Evolutionary conservation across 2,888 invertebrate species (phyloP).

Genomic region (Abscondita cerata): DNA sequence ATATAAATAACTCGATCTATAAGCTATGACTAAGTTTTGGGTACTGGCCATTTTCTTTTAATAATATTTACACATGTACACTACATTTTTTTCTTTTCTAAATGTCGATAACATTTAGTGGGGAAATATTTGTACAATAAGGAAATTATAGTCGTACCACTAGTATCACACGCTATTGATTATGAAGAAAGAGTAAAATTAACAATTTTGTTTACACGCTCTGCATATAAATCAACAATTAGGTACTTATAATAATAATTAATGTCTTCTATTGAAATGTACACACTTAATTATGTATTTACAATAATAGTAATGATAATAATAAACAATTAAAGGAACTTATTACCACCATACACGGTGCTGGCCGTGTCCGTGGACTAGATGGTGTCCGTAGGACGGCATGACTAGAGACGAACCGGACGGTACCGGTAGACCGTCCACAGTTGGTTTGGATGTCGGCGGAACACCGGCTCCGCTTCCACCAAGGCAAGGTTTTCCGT

Average conservation of each 20-base stretch:
- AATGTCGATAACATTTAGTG: constrained; percentile 24
- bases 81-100: constrained; percentile 10
- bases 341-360: constrained; percentile 56
- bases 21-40: constrained; percentile 4
- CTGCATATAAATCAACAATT: constrained; percentile 1
- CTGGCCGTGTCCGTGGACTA: constrained; percentile 56
- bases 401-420: constrained; percentile 53
- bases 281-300: constrained; percentile 6
- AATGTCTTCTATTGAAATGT: constrained; percentile 7
- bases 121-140: constrained; percentile 1
- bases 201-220: constrained; percentile 10
- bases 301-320: too few species aligned
- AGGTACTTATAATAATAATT: constrained; percentile 18
- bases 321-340: constrained; percentile 26
- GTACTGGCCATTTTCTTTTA: background rate
- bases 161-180: constrained; percentile 33
- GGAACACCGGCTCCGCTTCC: constrained; percentile 53
- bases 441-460: constrained; percentile 47
- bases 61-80: constrained; percentile 25
- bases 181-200: too few species aligned
- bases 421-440: constrained; percentile 46
- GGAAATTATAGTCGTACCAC: constrained; percentile 9
- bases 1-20: background rate
- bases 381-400: constrained; percentile 55
- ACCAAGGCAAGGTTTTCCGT: constrained; percentile 88